Evolutionary conservation across 2,888 invertebrate genomes (phyloP).

Genomic region (Drosophila formosana): DNA sequence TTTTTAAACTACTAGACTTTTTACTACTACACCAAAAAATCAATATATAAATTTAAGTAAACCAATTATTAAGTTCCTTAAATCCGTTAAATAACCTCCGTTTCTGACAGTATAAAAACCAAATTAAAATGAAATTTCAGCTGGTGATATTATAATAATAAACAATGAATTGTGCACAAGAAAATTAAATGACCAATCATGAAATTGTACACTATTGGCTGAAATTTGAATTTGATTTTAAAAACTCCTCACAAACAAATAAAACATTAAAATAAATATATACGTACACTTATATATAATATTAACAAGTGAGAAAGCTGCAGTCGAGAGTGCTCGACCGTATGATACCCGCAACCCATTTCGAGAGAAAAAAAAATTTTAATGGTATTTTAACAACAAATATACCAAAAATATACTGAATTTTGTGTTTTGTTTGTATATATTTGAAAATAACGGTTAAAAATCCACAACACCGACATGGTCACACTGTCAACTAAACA

Average conservation of each 20-base stretch:
- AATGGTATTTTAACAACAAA: no score
- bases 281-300: constrained; percentile 30
- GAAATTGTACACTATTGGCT: constrained; percentile 71
- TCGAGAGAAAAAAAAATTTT: no score
- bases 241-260: constrained; percentile 44
- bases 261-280: constrained; percentile 19
- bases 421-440: no score
- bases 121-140: constrained; percentile 84
- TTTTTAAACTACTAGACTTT: constrained; percentile 58
- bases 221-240: constrained; percentile 84
- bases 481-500: no score
- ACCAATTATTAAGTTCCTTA: constrained; percentile 52
- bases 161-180: background rate
- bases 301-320: no score
- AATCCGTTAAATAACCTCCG: constrained; percentile 53
- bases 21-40: constrained; percentile 64
- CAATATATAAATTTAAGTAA: constrained; percentile 70
- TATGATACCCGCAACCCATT: no score
- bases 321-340: no score
- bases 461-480: no score
- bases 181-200: constrained; percentile 10
- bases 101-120: constrained; percentile 80
- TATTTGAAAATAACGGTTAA: no score
- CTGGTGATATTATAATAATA: constrained; percentile 29
- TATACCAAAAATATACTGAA: no score